Conservation (phyloP, 2,888 invertebrate genomes). For the Lampropteryx suffumata region DNA sequence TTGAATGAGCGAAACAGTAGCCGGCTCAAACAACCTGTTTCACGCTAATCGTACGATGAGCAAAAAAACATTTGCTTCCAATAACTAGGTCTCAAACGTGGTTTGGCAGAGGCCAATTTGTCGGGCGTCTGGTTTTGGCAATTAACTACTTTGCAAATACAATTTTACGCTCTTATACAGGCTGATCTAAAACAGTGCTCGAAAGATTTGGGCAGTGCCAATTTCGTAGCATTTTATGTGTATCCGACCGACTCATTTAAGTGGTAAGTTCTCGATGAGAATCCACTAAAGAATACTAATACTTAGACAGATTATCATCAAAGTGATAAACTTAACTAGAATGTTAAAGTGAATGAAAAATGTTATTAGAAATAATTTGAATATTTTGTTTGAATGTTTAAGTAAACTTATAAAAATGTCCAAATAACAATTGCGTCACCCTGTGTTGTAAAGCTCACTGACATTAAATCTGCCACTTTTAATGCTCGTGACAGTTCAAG, state of each 20-base stretch:
- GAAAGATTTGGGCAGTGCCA: neutral
- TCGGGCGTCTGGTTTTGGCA: slow-evolving; percentile 62
- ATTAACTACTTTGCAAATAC: slow-evolving; percentile 39
- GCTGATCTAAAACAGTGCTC: neutral
- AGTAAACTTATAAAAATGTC: too few species aligned
- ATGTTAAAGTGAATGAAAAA: too few species aligned
- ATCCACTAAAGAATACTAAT: too few species aligned
- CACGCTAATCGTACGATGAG: slow-evolving; percentile 8
- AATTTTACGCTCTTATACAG: slow-evolving; percentile 11
- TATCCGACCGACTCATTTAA: too few species aligned
- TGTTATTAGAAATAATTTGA: too few species aligned
- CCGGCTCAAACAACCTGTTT: slow-evolving; percentile 13
- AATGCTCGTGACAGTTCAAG: slow-evolving; percentile 68
- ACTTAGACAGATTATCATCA: too few species aligned
- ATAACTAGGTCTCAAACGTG: slow-evolving; percentile 12
- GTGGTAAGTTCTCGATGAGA: too few species aligned
- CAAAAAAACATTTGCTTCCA: slow-evolving; percentile 12
- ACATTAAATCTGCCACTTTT: slow-evolving; percentile 68
- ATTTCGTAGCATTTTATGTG: too few species aligned
- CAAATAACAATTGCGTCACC: neutral
- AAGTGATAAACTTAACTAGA: too few species aligned
- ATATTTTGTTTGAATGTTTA: too few species aligned
- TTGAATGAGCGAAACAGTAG: slow-evolving; percentile 7
- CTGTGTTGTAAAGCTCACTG: slow-evolving; percentile 42
- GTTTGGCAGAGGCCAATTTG: slow-evolving; percentile 48